Conservation (phyloP, 2,888 invertebrate species). For the Chouioia cunea region DNA sequence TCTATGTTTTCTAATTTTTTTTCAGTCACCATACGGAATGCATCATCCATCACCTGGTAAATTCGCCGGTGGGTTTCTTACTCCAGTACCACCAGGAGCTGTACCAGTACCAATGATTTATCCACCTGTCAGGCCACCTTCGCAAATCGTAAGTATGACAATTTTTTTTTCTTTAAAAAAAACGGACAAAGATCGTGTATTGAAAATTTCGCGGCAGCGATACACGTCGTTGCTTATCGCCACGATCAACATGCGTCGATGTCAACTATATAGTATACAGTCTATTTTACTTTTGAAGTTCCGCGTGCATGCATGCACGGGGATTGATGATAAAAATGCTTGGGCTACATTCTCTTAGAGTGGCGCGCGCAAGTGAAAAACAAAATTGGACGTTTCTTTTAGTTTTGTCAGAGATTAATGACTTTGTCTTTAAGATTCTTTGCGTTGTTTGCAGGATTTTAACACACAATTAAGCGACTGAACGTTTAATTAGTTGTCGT, state of each 20-base stretch:
- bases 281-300: too few species aligned
- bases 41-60: constrained; percentile 55
- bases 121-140: constrained; percentile 56
- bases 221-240: not conserved
- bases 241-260: not conserved
- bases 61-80: constrained; percentile 59
- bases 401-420: too few species aligned
- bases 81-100: constrained; percentile 53
- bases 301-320: too few species aligned
- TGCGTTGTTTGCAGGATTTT: not conserved
- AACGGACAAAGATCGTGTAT: too few species aligned
- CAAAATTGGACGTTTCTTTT: too few species aligned
- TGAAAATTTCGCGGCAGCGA: constrained; percentile 11
- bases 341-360: too few species aligned
- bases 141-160: constrained; percentile 59
- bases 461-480: not conserved
- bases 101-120: constrained; percentile 60
- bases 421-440: not conserved
- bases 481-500: too few species aligned
- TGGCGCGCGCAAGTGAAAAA: too few species aligned
- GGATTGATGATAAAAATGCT: too few species aligned
- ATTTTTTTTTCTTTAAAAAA: too few species aligned
- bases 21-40: constrained; percentile 61
- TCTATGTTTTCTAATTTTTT: not conserved
- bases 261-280: too few species aligned